Evolutionary conservation across 1,140 invertebrate genomes (phyloP).

Genomic region (Grapholita molesta): DNA sequence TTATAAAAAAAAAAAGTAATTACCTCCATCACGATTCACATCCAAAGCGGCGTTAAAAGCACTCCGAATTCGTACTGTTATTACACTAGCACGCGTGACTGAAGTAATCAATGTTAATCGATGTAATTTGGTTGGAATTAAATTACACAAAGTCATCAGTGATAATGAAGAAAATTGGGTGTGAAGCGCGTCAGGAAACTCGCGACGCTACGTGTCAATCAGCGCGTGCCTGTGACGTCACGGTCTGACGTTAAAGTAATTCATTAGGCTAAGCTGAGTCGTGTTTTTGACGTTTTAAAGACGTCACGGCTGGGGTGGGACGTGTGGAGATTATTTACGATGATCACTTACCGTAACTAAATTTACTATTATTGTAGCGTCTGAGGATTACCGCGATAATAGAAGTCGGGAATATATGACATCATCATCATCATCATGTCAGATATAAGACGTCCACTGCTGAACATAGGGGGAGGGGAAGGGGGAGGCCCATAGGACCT

Average conservation of each 20-base stretch:
- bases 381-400: too few relatives aligned
- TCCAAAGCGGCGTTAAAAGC: neutral
- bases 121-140: slow-evolving; percentile 15
- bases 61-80: neutral
- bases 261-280: neutral
- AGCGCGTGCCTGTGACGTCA: neutral
- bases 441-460: too few relatives aligned
- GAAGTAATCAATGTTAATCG: slow-evolving; percentile 15
- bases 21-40: neutral
- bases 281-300: neutral
- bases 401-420: too few relatives aligned
- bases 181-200: slow-evolving; percentile 1
- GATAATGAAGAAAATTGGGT: slow-evolving; percentile 16
- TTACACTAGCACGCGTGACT: neutral
- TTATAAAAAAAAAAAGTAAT: neutral
- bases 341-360: too few relatives aligned
- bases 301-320: neutral
- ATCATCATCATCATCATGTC: too few relatives aligned
- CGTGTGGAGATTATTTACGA: too few relatives aligned
- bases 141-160: slow-evolving; percentile 13
- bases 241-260: neutral
- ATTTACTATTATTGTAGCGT: too few relatives aligned
- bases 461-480: too few relatives aligned
- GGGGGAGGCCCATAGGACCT: too few relatives aligned
- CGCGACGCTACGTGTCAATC: slow-evolving; percentile 7